Base-by-base conservation (phyloP, 2,888 invertebrate genomes). In the Pseudococcus viburni region DNA sequence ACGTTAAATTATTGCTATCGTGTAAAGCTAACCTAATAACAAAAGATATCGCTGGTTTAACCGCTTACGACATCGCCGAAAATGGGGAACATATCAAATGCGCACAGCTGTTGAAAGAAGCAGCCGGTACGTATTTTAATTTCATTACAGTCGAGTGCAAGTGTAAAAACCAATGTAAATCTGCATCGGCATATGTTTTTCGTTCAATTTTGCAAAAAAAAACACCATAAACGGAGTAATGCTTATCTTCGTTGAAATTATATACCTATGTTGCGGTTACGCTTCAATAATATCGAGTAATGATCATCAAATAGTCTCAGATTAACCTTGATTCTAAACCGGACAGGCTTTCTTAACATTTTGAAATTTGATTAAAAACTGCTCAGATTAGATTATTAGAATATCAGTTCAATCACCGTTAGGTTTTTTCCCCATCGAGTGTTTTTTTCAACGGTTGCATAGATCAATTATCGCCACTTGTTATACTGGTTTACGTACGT, bases 11-110 rank as follows among this genome's bases (percentile, higher is more conserved):
- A 42, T 92, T 97, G 51, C 91, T 97, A 88, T 92, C 93, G 89
- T 93, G 94, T 89, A 95, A 95, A 84, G 96, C 96, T 0, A 93
- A 94, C 90, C 92, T 95, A 89, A 91, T 93, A 89, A 91, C 94
- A 0, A 91, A 93, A 89, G 95, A 97, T 91, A 93, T 93, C 5
- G 93, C 93, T 90, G 96, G 96, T 0, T 93, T 95, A 91, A 94
- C 95, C 0, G 94, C 97, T 1, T 92, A 96, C 85, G 95, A 95
- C 91, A 92, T 96, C 88, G 95, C 95, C 7, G 94, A 94, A 90
- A 94, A 95, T 91, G 93, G 93, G 86, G 94, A 94, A 2, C 95
- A 96, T 91, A 91, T 93, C 0, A 93, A 93, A 89, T 95, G 95
- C 89, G 94, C 94, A 89, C 92, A 93, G 85, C 92, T 94, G 88